Evolutionary conservation across 2,113 vertebrate genomes (phyloP).

Genomic region (Megaleporinus macrocephalus): DNA sequence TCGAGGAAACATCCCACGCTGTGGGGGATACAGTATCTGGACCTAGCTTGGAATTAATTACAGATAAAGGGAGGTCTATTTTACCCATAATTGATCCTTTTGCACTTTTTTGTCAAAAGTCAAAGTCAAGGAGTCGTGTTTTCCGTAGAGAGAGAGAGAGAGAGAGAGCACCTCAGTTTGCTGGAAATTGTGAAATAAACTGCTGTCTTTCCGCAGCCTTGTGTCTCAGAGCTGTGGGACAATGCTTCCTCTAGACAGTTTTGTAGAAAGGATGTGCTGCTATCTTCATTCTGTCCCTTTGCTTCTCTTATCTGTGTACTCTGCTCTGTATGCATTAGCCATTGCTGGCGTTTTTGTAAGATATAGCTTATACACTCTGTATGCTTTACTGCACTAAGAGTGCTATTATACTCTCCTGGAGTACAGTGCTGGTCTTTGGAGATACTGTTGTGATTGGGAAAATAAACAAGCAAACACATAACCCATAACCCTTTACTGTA

Average conservation of each 20-base stretch:
- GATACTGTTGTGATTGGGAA: constrained; percentile 29
- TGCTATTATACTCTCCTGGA: neutral
- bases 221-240: neutral
- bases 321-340: constrained; percentile 45
- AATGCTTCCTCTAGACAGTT: neutral
- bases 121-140: constrained; percentile 12
- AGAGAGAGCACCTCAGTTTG: neutral
- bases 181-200: constrained; percentile 6
- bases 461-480: neutral
- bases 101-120: neutral
- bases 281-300: constrained; percentile 24
- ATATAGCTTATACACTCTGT: constrained; percentile 12
- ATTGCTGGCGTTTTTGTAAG: constrained; percentile 22
- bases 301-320: constrained; percentile 15
- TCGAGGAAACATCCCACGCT: neutral
- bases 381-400: neutral
- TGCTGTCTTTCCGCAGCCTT: neutral
- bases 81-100: constrained; percentile 37
- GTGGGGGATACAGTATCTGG: neutral
- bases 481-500: neutral
- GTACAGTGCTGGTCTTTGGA: neutral
- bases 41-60: constrained; percentile 18
- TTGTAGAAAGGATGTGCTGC: constrained; percentile 34
- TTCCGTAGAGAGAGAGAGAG: neutral
- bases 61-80: constrained; percentile 12